Base-by-base conservation (phyloP, 2,113 vertebrate species). In the Rhynchopsitta pachyrhyncha region DNA sequence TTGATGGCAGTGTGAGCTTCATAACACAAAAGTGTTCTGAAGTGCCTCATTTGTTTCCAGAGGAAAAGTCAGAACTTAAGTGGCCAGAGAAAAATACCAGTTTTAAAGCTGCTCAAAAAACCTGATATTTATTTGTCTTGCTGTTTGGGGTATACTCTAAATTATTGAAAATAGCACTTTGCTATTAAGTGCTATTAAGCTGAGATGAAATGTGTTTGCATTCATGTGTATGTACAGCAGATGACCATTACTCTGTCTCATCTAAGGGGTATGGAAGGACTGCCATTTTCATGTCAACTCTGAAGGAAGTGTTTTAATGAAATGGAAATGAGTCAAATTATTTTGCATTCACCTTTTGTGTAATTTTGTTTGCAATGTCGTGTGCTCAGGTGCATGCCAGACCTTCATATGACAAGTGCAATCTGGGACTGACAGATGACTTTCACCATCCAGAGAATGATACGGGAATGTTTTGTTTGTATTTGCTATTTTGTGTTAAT, bases 1-100 rank as follows among this genome's bases (percentile, higher is more conserved):
- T 66, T 0, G 0, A 67, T 2, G 17, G 44, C 8, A 20, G 23
- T 3, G 4, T 4, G 22, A 25, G 10, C 31, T 62, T 74, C 7
- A 16, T 35, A 59, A 24, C 31, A 23, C 57, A 16, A 16, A 59
- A 63, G 22, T 66, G 25, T 29, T 85, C 39, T 27, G 46, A 47
- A 25, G 10, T 74, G n/a, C 11, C 71, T 44, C 3, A 0, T 88
- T 86, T 90, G 17, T 71, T 68, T 92, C 42, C 64, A 63, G 53
- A 37, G 8, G 24, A 74, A 78, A 85, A 42, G 42, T 78, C 60
- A 78, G n/a, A 31, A 46, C n/a, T 90, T 67, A 60, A 68, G 55
- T 18, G 25, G 49, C 74, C 9, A 78, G n/a, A 59, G 19, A 20
- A 92, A 81, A 88, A 74, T 29, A 14, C 6, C 9, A 8, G 15